phyloP scores from a whole-genome alignment of 2,113 vertebrate genomes.

The Phylloscopus trochilus region DNA sequence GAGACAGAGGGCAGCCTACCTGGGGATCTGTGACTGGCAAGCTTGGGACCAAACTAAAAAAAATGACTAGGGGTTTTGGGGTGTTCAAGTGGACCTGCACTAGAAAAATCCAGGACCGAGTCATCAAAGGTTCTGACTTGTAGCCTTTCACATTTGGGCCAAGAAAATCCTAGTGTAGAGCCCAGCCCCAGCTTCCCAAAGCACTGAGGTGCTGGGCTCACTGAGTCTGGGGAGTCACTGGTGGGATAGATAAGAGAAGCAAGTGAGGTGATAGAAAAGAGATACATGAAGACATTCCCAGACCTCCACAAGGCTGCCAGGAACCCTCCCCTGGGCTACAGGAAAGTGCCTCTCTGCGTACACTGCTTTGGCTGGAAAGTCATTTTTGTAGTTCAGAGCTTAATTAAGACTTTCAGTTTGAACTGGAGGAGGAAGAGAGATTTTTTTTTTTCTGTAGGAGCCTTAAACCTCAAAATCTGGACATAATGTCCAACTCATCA shows the following conservation, averaged over 20 bases:
- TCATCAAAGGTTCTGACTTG: not conserved
- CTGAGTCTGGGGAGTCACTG: not conserved
- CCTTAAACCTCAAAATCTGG: not conserved
- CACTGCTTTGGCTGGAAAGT: not conserved
- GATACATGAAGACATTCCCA: not conserved
- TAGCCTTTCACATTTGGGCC: not conserved
- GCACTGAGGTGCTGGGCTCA: not conserved
- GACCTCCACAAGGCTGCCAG: not conserved
- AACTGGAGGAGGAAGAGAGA: not conserved
- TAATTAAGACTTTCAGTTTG: not conserved
- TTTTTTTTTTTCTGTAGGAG: not conserved
- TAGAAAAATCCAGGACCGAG: not conserved
- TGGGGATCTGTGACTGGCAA: not conserved
- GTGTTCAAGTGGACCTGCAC: not conserved
- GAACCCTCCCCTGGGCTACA: not conserved
- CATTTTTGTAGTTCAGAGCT: not conserved
- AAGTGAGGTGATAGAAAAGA: not conserved
- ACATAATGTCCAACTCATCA: fast-evolving
- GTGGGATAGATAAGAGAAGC: not conserved
- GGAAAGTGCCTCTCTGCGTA: not conserved
- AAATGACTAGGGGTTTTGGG: not conserved
- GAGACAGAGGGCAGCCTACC: not conserved
- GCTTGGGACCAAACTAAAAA: not conserved
- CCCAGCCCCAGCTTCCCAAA: not conserved
- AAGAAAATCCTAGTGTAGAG: not conserved